Evolutionary conservation across 2,113 vertebrate genomes (phyloP), one percentile per base, ranked within the genome.

Genomic region (Apistogramma diplotaenia): DNA sequence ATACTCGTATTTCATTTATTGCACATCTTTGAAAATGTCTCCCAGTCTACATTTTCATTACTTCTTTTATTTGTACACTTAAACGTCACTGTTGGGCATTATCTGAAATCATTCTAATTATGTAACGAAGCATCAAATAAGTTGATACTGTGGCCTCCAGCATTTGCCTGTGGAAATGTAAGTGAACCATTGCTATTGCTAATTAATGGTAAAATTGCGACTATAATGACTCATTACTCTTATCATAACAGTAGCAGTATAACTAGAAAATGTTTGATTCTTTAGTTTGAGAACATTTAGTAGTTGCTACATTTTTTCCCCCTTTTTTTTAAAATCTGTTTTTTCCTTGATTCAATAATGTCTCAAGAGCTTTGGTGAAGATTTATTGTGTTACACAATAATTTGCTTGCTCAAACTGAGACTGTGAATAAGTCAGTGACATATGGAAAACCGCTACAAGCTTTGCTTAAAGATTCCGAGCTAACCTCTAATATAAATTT

Each of bases 401-500:
- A 65, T 87, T 76, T 79, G 21, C 35, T 40, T 74, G 43, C 49
- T 76, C 78, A 81, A 89, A 87, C 76, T 67, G 25, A 82, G 61
- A 31, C 59, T 27, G 29, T 83, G 79, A 85, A 85, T 83, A 55
- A 85, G 81, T 54, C 13, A 7, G 73, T 80, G 83, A 82, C 67
- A 58, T 74, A 54, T 74, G 43, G 57, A 79, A 84, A 89, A 87
- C 55, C 56, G 61, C 71, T 56, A 33, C 27, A 43, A 82, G 57
- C 60, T 76, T 78, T 74, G 55, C 71, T 71, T 58, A 58, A 84
- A 81, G 72, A 83, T 85, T 88, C 72, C 27, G 19, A 76, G 71
- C 58, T 85, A 67, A 81, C 77, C 58, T 82, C 25, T 55, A 72
- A 89, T 78, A 85, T 82, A 88, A 79, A 88, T 91, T 62, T 86